Evolutionary conservation across 2,113 vertebrate genomes (phyloP), one percentile per base, ranked within the genome.

Genomic region (Urocitellus parryii): DNA sequence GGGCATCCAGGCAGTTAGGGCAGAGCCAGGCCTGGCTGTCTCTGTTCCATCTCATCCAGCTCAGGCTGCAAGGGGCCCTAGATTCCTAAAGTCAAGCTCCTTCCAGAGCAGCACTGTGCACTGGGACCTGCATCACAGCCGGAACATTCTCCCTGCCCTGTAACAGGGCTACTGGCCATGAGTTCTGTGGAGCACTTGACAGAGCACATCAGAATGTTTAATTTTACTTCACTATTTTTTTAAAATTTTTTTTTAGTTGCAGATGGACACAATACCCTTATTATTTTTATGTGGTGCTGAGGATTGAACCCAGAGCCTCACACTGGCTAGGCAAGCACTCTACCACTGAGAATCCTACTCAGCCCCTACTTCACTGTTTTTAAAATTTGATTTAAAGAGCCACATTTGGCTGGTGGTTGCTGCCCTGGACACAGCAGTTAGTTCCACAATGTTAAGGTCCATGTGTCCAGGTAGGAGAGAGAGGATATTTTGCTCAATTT

Each of bases 101-200:
- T 67, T 63, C 61, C 25, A 73, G 81, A 70, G 42, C 32, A 45
- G 32, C 65, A 20, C 12, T 11, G 17, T 48, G 8, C 63, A 45
- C 4, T 9, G 58, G 78, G 10, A 34, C 27, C 65, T 29, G 3
- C 13, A 9, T 0, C 2, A 0, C 9, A 27, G 56, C 80, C 42
- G 12, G 56, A 39, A 29, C 56, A 12, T 32, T 85, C 78, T 79
- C 25, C 56, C 92, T 68, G 2, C 51, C 45, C 56, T 22, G 7
- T 0, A 12, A 2, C 1, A 56, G 65, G 37, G n/a, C 74, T 27
- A 4, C 18, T 4, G 39, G 42, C 24, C 5, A 1, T 1, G 1
- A 5, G 67, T 29, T 27, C 34, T 53, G 18, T 24, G 1, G 13
- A 42, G 39, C 18, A 4, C 16, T 34, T 16, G 67, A 76, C 24